A percentile compares a stretch with the other conserved stretches of the same genome.
Conservation (phyloP, 2,888 invertebrate genomes). For the Nemoura dubitans region DNA sequence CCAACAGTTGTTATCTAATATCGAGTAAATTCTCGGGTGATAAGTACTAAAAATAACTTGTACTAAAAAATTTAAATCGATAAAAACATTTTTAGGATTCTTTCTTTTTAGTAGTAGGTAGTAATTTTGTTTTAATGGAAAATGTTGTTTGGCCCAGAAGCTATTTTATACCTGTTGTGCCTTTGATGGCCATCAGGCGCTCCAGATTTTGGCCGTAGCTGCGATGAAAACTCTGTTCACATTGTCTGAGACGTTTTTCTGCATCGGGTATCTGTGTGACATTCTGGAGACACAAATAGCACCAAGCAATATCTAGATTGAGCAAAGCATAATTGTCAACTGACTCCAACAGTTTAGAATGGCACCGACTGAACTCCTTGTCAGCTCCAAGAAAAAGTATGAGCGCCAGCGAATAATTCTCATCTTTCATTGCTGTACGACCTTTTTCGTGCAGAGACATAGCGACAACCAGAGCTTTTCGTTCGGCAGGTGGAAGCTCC, state of each 20-base stretch:
- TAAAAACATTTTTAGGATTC: no score
- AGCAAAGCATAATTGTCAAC: conserved; percentile 87
- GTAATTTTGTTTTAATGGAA: no score
- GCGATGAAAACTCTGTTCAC: conserved; percentile 72
- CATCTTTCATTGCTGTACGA: conserved; percentile 69
- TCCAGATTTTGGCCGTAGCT: conserved; percentile 75
- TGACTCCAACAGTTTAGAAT: conserved; percentile 70
- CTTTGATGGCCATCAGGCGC: conserved; percentile 68
- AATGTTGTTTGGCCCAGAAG: no score
- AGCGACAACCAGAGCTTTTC: conserved; percentile 75
- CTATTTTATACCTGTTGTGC: conserved; percentile 64
- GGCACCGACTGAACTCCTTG: conserved; percentile 73
- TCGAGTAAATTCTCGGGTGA: no score
- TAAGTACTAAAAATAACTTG: no score
- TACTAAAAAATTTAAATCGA: no score
- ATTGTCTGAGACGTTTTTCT: conserved; percentile 70
- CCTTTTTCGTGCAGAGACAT: conserved; percentile 80
- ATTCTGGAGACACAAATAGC: conserved; percentile 80
- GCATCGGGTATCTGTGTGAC: conserved; percentile 79
- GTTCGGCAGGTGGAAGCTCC: conserved; percentile 74
- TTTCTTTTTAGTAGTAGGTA: no score
- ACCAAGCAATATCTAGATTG: conserved; percentile 90
- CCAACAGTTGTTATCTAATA: no score
- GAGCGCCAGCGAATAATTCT: conserved; percentile 75
- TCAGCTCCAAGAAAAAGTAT: conserved; percentile 82